Evolutionary conservation across 2,888 invertebrate species (phyloP), one percentile per base, ranked within the genome.

Genomic region (Phortica magna): DNA sequence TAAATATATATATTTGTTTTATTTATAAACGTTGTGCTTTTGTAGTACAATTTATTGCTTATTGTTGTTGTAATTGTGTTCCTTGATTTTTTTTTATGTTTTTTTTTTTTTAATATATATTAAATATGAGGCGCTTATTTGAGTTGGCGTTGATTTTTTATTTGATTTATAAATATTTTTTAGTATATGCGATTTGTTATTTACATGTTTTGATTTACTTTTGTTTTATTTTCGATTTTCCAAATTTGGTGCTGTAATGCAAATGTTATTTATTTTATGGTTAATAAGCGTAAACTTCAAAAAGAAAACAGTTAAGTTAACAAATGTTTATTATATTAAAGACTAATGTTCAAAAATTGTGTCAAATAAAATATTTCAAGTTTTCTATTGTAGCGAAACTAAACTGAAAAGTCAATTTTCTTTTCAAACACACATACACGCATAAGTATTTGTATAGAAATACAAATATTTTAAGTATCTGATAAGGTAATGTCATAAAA

Each of bases 1-100:
- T 76, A 83, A 81, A 81, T 43, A 79, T 79, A 73, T 72, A 1
- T 9, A 31, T 59, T 65, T 65, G 3, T 41, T 67, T 67, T 17
- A 67, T 67, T 42, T 6, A 59, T 59, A 19, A 59, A 59, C n/a
- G 10, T 59, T 59, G 59, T 59, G 48, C 48, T 48, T 48, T 48
- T 9, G 0, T 41, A 42, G n/a, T 67, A 42, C 42, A n/a, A 17
- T 67, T 67, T 67, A 67, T 67, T 67, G 67, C 67, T 67, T 67
- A 39, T 64, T 42, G 67, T 48, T 48, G 48, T 67, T 67, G 41
- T 42, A 67, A 65, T 65, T 67, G 65, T 67, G 67, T 43, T 41
- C 41, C n/a, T 42, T 64, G n/a, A n/a, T 67, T 41, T 42, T 67
- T 2, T 67, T 59, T n/a, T 31, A 9, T 48, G 48, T 31, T 31